Base-by-base conservation (phyloP, 2,113 vertebrate species). In the Puma concolor region DNA sequence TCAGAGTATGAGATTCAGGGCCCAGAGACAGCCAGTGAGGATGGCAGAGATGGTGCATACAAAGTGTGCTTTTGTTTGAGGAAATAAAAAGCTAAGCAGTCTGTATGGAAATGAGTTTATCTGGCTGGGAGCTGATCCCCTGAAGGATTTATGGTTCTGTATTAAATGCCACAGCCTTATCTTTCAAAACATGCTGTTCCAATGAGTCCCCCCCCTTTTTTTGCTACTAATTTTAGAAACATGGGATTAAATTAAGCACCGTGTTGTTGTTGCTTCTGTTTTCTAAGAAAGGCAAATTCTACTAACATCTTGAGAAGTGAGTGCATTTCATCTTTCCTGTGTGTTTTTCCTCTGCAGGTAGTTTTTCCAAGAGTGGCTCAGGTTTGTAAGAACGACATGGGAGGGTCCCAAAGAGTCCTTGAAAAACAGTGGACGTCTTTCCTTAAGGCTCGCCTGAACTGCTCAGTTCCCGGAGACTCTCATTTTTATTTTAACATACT, bases 361-460 rank as follows among this genome's bases (percentile, higher is more conserved):
- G 99, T 99, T 98, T 99, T 99, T 98, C 99, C 99, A 0, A 99
- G 99, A 67, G 99, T 99, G 97, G 99, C 99, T 80, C 99, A 99
- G 95, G 99, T 99, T 86, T 99, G 99, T 97, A 99, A 99, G 98
- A 99, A 99, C 36, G 99, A 99, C 98, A 99, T 99, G 91, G 99
- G 99, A 23, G 99, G 99, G 95, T 99, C 99, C 15, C 99, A 99
- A 31, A 99, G 99, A 27, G 99, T 99, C 50, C 99, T 99, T 98
- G 99, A 99, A 99, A 99, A 99, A 97, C 99, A 99, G 98, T 99
- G 99, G 99, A 99, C 99, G 13, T 99, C 99, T 2, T 99, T 99
- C 97, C 99, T 99, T 41, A 99, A 99, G 98, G 99, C 99, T 67
- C 99, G 99, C 16, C 98, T 99, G 80, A 99, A 99, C 98, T 99